Percentiles rank a stretch among this genome's conserved stretches.
Evolutionary conservation across 2,113 vertebrate genomes (phyloP).

Genomic region (Camelus dromedarius): DNA sequence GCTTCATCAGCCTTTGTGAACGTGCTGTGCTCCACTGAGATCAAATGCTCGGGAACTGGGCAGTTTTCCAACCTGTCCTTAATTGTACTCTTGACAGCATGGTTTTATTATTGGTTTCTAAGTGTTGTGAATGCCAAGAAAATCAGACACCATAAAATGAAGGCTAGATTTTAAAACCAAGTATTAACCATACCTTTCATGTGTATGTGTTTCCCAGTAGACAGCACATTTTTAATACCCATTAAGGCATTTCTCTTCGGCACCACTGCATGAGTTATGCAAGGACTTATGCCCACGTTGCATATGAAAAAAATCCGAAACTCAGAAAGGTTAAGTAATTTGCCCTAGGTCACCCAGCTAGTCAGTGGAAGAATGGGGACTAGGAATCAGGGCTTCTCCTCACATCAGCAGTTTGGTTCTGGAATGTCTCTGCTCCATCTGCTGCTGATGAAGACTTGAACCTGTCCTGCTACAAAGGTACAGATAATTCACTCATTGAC

Average conservation of each 20-base stretch:
- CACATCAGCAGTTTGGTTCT: not conserved
- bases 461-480: fast-evolving
- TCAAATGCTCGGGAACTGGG: not conserved
- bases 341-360: not conserved
- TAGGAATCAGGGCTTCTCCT: not conserved
- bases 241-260: not conserved
- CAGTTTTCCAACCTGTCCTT: constrained; percentile 50
- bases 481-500: not conserved
- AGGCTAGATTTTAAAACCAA: constrained; percentile 51
- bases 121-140: constrained; percentile 46
- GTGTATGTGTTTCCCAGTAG: not conserved
- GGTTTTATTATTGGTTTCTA: not conserved
- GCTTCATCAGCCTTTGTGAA: not conserved
- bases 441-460: not conserved
- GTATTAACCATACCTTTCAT: constrained; percentile 38
- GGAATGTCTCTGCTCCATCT: not conserved
- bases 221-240: not conserved
- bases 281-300: not conserved
- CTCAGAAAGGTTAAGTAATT: not conserved
- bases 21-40: not conserved
- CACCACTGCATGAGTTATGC: not conserved
- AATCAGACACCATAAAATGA: constrained; percentile 57
- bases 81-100: constrained; percentile 44
- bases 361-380: fast-evolving
- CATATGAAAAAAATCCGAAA: not conserved